Conservation (phyloP, 2,797 vertebrate species). For the Liparis tanakae region DNA sequence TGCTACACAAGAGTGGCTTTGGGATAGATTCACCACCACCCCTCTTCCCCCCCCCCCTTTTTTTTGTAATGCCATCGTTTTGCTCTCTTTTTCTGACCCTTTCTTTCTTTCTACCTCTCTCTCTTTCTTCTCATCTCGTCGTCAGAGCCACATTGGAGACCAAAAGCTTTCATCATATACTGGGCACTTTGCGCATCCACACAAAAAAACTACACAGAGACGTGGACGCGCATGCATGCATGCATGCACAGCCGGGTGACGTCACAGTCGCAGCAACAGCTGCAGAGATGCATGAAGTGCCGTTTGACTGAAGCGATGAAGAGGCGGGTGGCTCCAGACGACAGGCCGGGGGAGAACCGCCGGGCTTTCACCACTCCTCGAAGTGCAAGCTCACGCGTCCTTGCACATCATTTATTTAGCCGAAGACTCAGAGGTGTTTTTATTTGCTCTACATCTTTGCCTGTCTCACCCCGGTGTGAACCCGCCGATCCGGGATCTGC, state of each 20-base stretch:
- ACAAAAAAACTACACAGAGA: not conserved
- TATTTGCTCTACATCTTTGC: conserved; percentile 90
- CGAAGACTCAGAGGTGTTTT: conserved; percentile 88
- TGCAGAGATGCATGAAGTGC: conserved; percentile 76
- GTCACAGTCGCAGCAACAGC: conserved; percentile 53
- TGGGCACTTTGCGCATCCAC: conserved; percentile 45
- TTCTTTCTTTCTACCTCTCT: conserved; percentile 61
- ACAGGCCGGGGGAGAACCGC: conserved; percentile 65
- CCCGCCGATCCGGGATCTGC: conserved; percentile 86
- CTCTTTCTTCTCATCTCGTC: conserved; percentile 56
- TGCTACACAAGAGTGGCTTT: conserved; percentile 72
- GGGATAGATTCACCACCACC: conserved; percentile 61
- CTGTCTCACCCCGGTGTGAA: conserved; percentile 94
- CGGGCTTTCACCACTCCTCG: conserved; percentile 76
- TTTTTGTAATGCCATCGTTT: conserved; percentile 68
- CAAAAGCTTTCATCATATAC: conserved; percentile 46
- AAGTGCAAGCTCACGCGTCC: conserved; percentile 80
- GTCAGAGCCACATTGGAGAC: conserved; percentile 32
- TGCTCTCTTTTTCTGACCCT: conserved; percentile 70
- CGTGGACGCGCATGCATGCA: conserved; percentile 4
- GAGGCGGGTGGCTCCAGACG: conserved; percentile 78
- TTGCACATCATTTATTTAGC: conserved; percentile 90
- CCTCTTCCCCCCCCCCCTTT: conserved; percentile 48
- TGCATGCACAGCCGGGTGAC: conserved; percentile 36
- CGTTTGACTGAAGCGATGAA: conserved; percentile 82